A percentile compares a stretch with the other conserved stretches of the same genome.
These are phyloP conservation scores for Epinotia demarniana DNA, from an alignment of 2,888 invertebrate species.

Conservation along the genomic window DNA sequence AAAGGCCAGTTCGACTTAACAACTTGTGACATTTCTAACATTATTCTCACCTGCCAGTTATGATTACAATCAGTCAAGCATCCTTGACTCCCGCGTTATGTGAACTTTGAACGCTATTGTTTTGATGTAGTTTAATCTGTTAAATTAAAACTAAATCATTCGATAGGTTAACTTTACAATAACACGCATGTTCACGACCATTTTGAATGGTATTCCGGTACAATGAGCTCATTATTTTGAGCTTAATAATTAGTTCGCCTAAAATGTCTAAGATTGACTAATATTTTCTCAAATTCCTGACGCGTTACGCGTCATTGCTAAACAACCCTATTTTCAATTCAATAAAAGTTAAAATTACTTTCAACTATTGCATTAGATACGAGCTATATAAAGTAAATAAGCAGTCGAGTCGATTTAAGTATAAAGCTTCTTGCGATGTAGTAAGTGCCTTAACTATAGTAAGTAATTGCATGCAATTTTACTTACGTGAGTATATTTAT, in stretches of 20 bases:
- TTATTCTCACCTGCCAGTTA: conserved; percentile 30
- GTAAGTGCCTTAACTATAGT: conserved; percentile 16
- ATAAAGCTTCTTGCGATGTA: conserved; percentile 1
- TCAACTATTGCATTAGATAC: neutral
- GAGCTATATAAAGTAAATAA: neutral
- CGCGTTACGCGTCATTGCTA: neutral
- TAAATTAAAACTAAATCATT: conserved; percentile 34
- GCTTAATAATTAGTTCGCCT: conserved; percentile 15
- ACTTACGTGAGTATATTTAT: neutral
- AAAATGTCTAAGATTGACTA: conserved; percentile 7
- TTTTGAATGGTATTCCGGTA: conserved; percentile 1
- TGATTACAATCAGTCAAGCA: conserved; percentile 35
- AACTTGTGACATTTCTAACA: conserved; percentile 28
- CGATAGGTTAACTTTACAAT: conserved; percentile 32
- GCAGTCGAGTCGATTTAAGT: neutral
- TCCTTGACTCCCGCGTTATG: conserved; percentile 43
- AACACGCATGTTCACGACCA: conserved; percentile 36
- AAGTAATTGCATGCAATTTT: conserved; percentile 18
- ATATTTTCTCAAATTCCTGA: neutral
- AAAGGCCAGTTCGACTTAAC: conserved; percentile 14
- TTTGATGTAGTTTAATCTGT: conserved; percentile 39
- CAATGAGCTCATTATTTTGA: conserved; percentile 24
- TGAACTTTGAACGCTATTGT: conserved; percentile 41
- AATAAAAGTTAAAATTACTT: neutral
- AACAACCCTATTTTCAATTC: neutral